phyloP scores from a whole-genome alignment of 2,888 invertebrate genomes.

The Andrena flavipes region DNA sequence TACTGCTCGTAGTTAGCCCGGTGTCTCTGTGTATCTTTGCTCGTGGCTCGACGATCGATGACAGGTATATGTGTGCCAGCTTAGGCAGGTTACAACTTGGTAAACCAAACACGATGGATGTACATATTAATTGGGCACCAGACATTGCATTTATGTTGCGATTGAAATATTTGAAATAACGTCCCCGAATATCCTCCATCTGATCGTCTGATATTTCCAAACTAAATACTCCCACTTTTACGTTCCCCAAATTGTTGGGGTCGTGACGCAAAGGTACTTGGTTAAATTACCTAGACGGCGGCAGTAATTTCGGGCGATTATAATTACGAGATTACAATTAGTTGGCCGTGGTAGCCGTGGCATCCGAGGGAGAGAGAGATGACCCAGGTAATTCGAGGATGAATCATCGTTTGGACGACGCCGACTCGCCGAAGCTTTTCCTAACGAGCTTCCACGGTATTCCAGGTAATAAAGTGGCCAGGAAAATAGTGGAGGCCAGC shows the following conservation, averaged over 20 bases:
- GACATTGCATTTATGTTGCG: constrained; percentile 3
- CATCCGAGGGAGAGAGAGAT: constrained; percentile 29
- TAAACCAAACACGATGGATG: constrained; percentile 22
- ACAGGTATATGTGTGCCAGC: constrained; percentile 25
- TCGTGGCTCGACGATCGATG: constrained; percentile 41
- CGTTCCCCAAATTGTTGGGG: neutral
- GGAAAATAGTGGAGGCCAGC: constrained; percentile 41
- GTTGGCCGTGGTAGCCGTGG: constrained; percentile 29
- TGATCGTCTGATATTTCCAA: neutral
- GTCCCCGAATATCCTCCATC: neutral
- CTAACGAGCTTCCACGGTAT: constrained; percentile 57
- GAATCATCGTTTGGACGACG: constrained; percentile 59
- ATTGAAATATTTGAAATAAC: constrained; percentile 14
- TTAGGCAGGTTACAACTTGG: constrained; percentile 40
- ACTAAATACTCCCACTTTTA: too few species aligned
- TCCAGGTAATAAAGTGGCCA: constrained; percentile 59
- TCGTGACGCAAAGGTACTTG: constrained; percentile 25
- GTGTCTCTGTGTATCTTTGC: constrained; percentile 26
- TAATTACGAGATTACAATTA: constrained; percentile 69
- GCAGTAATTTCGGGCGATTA: constrained; percentile 63
- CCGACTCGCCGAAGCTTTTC: constrained; percentile 48
- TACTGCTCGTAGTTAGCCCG: constrained; percentile 1
- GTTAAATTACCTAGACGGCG: constrained; percentile 54
- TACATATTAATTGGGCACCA: constrained; percentile 31
- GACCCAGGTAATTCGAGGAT: constrained; percentile 50